Conservation (phyloP, 2,113 vertebrate genomes). For the Mungos mungo region DNA sequence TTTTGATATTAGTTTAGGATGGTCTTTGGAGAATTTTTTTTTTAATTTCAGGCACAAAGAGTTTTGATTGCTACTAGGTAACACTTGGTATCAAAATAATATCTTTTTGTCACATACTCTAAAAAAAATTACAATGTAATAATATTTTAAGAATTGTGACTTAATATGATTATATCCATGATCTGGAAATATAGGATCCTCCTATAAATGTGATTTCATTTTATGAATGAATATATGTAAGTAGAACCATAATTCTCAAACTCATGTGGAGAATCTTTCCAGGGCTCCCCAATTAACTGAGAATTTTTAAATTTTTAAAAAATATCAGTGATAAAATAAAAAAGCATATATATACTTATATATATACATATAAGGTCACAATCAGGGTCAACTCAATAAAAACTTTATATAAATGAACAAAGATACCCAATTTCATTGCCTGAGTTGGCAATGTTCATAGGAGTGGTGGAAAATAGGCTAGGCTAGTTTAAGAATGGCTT, state of each 20-base stretch:
- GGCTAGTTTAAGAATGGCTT: neutral
- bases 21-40: neutral
- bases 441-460: neutral
- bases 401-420: neutral
- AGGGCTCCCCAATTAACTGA: neutral
- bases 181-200: neutral
- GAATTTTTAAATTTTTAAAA: neutral
- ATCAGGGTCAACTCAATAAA: neutral
- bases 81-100: neutral
- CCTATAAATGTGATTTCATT: neutral
- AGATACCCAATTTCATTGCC: neutral
- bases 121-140: neutral
- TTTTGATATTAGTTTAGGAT: neutral
- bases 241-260: slow-evolving; percentile 31
- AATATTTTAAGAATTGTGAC: neutral
- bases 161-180: neutral
- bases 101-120: neutral
- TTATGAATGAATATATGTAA: neutral
- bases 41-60: neutral
- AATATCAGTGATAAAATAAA: neutral
- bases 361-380: neutral
- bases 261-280: neutral
- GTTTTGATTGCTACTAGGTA: neutral
- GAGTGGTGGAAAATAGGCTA: neutral
- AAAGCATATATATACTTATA: neutral